Base-by-base conservation (phyloP, 2,888 invertebrate species). In the Epinotia brunnichana region DNA sequence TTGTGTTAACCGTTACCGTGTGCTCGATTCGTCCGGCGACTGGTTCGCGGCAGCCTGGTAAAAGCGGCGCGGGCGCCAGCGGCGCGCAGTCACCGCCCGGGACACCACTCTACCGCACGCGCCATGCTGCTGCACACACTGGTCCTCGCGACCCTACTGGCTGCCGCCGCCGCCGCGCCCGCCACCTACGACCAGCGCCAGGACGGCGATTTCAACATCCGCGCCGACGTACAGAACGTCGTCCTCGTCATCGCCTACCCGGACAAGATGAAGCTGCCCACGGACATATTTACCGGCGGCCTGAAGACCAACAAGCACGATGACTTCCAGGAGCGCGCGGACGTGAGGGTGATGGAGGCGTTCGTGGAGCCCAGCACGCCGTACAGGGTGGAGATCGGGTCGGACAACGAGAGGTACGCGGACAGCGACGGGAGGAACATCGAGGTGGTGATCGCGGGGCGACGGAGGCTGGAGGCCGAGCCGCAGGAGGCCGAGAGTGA, bases 221-320 rank as follows among this genome's bases (percentile, higher is more conserved):
- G 95, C 66, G 96, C 96, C 0, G 96, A 96, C 83, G 88, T 97
- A 11, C 95, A 96, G 77, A 97, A 97, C 82, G 94, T 97, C 76
- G 91, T 97, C 76, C 88, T 97, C 66, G 85, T 97, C 35, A 85
- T 96, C n/a, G 94, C 95, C 0, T 88, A 95, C 24, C 94, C 94
- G 3, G 82, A 85, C 60, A 90, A 89, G 74, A 63, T 86, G 74
- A 76, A 81, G 0, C 64, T 79, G 10, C 75, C 87, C 2, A 83
- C 82, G 61, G 17, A 88, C 3, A 77, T 88, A 54, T 80, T 78
- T 71, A 77, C 76, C 17, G 77, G 77, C n/a, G 77, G 78, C 60
- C 74, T 82, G 67, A 86, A 86, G 73, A 81, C 75, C 15, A 70
- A 77, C 1, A 83, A 84, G 39, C 78, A 82, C 5, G 73, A 80